Base-by-base conservation (phyloP, 2,113 vertebrate species). In the Albula goreensis region DNA sequence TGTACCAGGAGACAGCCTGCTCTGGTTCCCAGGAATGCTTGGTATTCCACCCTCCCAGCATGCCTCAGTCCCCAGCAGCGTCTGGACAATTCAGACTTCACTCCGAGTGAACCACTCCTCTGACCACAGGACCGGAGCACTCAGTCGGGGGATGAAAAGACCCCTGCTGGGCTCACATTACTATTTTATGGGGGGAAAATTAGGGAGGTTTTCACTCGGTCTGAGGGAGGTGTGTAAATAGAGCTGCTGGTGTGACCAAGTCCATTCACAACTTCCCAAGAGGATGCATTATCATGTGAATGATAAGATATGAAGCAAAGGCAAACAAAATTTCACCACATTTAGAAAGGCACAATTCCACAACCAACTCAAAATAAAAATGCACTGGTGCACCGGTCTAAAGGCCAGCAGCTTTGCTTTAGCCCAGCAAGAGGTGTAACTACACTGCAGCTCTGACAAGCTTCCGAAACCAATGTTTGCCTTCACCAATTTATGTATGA, bases 181-280 rank as follows among this genome's bases (percentile, higher is more conserved):
- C 50, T 25, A 11, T 53, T 81, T 81, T 53, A 81, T 53, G 83
- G 74, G 22, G 4, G 87, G 87, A 91, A 92, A 91, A 86, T 90
- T 78, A 17, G 31, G 84, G 86, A 17, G 74, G 85, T 88, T 82
- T 85, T 90, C 89, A 90, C 86, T 66, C 77, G 53, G 80, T 85
- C 89, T 81, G 90, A 92, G 91, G 57, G 88, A 90, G 11, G 85
- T 85, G 89, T 88, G 88, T 87, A 90, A 94, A 90, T 77, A 78
- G 77, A 85, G 88, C 81, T 88, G 87, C 90, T 90, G 89, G 90
- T 88, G 87, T 90, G 91, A 92, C 91, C 87, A 63, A 92, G 88
- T 87, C 57, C 88, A 50, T 51, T 57, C 63, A 83, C 41, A 15
- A 49, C 10, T 79, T 50, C 31, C 78, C 31, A 1, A 50, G 25